phyloP scores from a whole-genome alignment of 2,797 vertebrate genomes.

The Ctenochaetus hawaiiensis region DNA sequence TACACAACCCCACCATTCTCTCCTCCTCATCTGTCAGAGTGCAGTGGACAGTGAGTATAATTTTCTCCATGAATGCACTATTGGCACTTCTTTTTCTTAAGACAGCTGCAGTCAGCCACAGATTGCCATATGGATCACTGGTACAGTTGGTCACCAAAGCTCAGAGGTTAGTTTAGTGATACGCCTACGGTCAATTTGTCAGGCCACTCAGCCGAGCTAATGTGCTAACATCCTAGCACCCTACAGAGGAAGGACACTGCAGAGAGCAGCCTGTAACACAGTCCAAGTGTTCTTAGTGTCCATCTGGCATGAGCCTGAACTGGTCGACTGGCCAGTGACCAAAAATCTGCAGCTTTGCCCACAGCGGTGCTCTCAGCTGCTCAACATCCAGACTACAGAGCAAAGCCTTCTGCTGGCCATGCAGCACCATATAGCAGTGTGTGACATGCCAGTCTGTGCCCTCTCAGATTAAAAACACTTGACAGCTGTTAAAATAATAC shows the following conservation, averaged over 20 bases:
- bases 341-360: slow-evolving; percentile 47
- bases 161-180: slow-evolving; percentile 50
- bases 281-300: slow-evolving; percentile 60
- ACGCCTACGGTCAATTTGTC: slow-evolving; percentile 58
- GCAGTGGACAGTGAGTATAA: slow-evolving; percentile 95
- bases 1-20: slow-evolving; percentile 97
- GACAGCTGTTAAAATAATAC: slow-evolving; percentile 81
- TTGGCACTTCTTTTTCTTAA: slow-evolving; percentile 17
- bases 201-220: slow-evolving; percentile 52
- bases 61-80: slow-evolving; percentile 23
- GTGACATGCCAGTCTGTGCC: slow-evolving; percentile 75
- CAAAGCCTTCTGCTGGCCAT: slow-evolving; percentile 31
- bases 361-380: slow-evolving; percentile 27
- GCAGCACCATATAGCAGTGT: slow-evolving; percentile 36
- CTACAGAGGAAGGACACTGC: slow-evolving; percentile 50
- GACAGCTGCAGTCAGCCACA: slow-evolving; percentile 36
- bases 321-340: slow-evolving; percentile 43
- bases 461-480: slow-evolving; percentile 77
- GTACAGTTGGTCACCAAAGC: slow-evolving; percentile 31
- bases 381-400: slow-evolving; percentile 33
- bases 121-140: slow-evolving; percentile 37
- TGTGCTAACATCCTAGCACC: slow-evolving; percentile 43
- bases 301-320: slow-evolving; percentile 64
- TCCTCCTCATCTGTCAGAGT: slow-evolving; percentile 97
- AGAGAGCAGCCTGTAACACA: slow-evolving; percentile 44